Percentiles rank a stretch among this genome's conserved stretches.
Conservation (phyloP, 1,140 invertebrate species). For the Daktulosphaira vitifoliae region DNA sequence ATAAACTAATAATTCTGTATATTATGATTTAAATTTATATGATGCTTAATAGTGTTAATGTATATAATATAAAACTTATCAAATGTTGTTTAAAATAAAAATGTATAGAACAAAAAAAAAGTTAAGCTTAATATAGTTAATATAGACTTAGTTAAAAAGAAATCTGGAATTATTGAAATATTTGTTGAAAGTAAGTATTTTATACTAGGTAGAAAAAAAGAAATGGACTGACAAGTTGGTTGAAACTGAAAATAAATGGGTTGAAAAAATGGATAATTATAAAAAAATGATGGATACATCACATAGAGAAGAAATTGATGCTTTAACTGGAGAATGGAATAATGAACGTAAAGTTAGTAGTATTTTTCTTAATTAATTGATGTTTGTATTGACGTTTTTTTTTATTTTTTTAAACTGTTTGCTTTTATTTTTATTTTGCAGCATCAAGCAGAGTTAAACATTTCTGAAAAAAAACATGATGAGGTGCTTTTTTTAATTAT, state of each 20-base stretch:
- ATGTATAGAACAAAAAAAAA: no score
- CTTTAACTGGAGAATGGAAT: slow-evolving; percentile 49
- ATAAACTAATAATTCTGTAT: no score
- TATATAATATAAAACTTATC: no score
- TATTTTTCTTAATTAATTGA: not conserved
- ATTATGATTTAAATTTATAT: no score
- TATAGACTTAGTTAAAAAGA: no score
- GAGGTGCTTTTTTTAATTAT: slow-evolving; percentile 3
- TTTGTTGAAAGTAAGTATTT: no score
- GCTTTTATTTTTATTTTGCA: slow-evolving; percentile 34
- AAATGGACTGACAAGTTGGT: slow-evolving; percentile 40
- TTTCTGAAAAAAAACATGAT: slow-evolving; percentile 1
- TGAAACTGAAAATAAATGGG: slow-evolving; percentile 46
- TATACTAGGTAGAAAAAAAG: slow-evolving; percentile 20
- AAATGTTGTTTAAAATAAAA: no score
- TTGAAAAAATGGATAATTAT: slow-evolving; percentile 44
- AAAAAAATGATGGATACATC: slow-evolving; percentile 45
- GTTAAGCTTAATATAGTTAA: no score
- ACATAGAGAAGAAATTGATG: slow-evolving; percentile 48
- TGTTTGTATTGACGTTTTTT: not conserved
- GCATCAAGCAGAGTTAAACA: not conserved
- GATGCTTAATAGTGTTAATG: no score
- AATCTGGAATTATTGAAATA: no score
- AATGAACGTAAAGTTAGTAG: slow-evolving; percentile 48
- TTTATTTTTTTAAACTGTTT: slow-evolving; percentile 2